Evolutionary conservation across 1,140 invertebrate species (phyloP), one percentile per base, ranked within the genome.

Genomic region (Drosophila carrolli): DNA sequence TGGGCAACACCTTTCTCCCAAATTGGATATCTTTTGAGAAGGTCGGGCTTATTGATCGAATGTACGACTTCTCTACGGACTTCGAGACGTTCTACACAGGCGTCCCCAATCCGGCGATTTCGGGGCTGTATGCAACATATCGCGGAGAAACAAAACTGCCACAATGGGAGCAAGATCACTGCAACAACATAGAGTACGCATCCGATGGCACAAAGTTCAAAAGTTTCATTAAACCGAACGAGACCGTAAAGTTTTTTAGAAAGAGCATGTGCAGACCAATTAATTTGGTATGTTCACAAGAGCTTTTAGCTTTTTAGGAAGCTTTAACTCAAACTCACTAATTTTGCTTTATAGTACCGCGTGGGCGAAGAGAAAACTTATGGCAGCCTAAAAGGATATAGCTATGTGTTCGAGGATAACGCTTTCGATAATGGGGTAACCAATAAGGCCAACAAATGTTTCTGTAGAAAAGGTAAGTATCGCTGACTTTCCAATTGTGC

Each of bases 201-300:
- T 97, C 96, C 4, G 97, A 98, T 91, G 97, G 96, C n/a, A 95
- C 95, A 6, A 97, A 97, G 90, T 97, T 97, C 86, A 94, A 94
- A 13, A 95, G 96, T 60, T 94, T 94, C 19, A 94, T 97, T 1
- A 71, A 94, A 29, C 94, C 93, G 11, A 95, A 96, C 57, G 95
- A 97, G 2, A 94, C 94, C 1, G 82, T 97, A 0, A 90, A 95
- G 43, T 97, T 98, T 91, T 98, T 95, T 92, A 94, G 96, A 60
- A 97, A 97, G 91, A 97, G 96, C 80, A 94, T 97, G 65, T 98
- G 97, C 85, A 93, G 97, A 47, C 94, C 95, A 23, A 95, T 96
- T 13, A 93, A 93, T 47, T 93, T 97, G 94, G 96, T 96, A 91
- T 94, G 94, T 32, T 2, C 9, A 13, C 8, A 7, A 38, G 0